These are phyloP conservation scores for Disparrhopalites patrizii DNA, from an alignment of 2,888 invertebrate species.

Conservation along the genomic window DNA sequence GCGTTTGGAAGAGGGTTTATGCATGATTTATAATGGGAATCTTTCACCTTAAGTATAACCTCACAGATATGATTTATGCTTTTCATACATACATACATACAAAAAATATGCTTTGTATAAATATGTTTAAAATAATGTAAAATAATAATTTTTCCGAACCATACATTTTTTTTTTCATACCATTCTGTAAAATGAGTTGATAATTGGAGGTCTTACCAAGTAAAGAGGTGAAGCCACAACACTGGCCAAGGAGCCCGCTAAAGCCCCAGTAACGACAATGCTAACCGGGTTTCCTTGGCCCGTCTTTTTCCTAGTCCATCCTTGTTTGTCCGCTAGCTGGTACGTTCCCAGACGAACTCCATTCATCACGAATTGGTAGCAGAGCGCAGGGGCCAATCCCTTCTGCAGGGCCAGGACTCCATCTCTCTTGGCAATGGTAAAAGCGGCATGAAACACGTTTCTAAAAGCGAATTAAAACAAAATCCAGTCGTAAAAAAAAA, in stretches of 20 bases:
- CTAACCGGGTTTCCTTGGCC: constrained; percentile 51
- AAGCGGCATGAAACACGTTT: constrained; percentile 73
- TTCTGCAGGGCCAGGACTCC: constrained; percentile 65
- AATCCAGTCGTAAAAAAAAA: too few species aligned
- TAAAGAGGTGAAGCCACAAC: constrained; percentile 81
- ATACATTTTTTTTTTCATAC: background rate
- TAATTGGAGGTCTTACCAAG: constrained; percentile 57
- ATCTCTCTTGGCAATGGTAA: constrained; percentile 73
- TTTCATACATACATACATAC: constrained; percentile 9
- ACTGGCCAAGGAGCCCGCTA: constrained; percentile 78
- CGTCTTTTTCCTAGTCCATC: constrained; percentile 56
- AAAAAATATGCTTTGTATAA: background rate
- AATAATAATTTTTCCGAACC: background rate
- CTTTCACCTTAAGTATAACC: constrained; percentile 14
- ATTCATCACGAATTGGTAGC: constrained; percentile 66
- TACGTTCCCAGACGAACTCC: constrained; percentile 74
- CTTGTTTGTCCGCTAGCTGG: constrained; percentile 66
- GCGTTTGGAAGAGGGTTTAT: constrained; percentile 11
- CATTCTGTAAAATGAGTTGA: constrained; percentile 12
- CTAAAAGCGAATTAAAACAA: constrained; percentile 57
- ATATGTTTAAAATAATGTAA: background rate
- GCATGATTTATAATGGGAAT: constrained; percentile 9
- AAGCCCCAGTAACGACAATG: constrained; percentile 68
- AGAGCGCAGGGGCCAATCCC: constrained; percentile 71
- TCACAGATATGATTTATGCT: constrained; percentile 14